Evolutionary conservation across 2,797 vertebrate genomes (phyloP), one percentile per base, ranked within the genome.

Genomic region (Melanotaenia parkinsoni): DNA sequence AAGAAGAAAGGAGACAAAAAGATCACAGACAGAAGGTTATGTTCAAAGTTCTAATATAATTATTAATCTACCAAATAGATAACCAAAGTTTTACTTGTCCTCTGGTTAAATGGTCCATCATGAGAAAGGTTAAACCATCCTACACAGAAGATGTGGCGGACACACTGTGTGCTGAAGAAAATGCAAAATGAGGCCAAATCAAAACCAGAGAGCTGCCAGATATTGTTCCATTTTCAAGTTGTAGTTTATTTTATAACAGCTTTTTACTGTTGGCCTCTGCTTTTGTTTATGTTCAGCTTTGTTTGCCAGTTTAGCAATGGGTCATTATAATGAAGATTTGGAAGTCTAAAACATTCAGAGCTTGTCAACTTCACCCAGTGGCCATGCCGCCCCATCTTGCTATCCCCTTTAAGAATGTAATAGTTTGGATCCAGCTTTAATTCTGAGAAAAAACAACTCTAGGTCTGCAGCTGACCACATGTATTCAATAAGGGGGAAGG

Each of bases 351-450:
- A 63, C 38, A 4, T 56, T 24, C 33, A 26, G 18, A 65, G 65
- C 51, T 73, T 18, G 43, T 51, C 77, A 33, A 81, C 72, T 72
- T 81, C 80, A 88, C 16, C 47, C 54, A 58, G 35, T 53, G 45
- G 63, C 66, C 53, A 65, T 76, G 59, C 35, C 60, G 67, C 33
- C 16, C 9, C 4, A 11, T 3, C 22, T 12, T 35, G 1, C 24
- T 28, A 58, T 64, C 40, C 14, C 0, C 2, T 1, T 26, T 63
- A 63, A 64, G 67, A 76, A 77, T 80, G 68, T 78, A 74, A 84
- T 2, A 26, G 64, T 70, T 86, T 85, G 76, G 56, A 80, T 86
- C 37, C 43, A 37, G 37, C 45, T 33, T 13, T 30, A 62, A 80
- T 64, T 64, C 58, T 66, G 30, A 70, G 72, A 72, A 64, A 77